Conservation (phyloP, 2,888 invertebrate species). For the Onchidella celtica region DNA sequence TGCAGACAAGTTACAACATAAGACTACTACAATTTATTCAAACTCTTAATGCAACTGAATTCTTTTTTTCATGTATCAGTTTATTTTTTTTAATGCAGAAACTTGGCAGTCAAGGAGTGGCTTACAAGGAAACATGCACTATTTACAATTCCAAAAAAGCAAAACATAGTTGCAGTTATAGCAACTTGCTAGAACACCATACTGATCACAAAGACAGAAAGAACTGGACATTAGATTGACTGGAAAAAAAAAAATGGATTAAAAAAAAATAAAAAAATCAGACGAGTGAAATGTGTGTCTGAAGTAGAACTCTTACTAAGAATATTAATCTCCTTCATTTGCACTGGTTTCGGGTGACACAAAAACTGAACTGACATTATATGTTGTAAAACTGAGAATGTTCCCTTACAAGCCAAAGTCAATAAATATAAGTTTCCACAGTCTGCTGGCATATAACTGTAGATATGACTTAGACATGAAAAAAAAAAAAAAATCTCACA, state of each 20-base stretch:
- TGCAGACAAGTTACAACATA: too few species aligned
- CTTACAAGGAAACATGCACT: slow-evolving; percentile 52
- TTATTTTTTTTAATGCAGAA: slow-evolving; percentile 34
- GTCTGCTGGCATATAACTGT: background rate
- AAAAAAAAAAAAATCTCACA: slow-evolving; percentile 38
- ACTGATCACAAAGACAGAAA: too few species aligned
- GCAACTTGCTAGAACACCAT: slow-evolving; percentile 9
- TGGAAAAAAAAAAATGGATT: too few species aligned
- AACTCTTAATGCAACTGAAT: too few species aligned
- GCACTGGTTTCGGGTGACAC: too few species aligned
- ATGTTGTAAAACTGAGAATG: slow-evolving; percentile 46
- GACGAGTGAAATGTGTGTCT: too few species aligned
- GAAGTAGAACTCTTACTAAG: too few species aligned
- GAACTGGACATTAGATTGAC: too few species aligned
- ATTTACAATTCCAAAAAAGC: slow-evolving; percentile 38
- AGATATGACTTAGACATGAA: slow-evolving; percentile 31
- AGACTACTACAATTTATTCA: too few species aligned
- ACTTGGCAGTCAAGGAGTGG: slow-evolving; percentile 45
- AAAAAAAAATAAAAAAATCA: too few species aligned
- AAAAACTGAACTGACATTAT: too few species aligned
- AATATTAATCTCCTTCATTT: too few species aligned
- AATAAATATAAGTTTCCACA: slow-evolving; percentile 25
- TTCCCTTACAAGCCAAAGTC: slow-evolving; percentile 50
- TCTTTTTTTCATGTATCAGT: slow-evolving; percentile 47
- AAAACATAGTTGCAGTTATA: slow-evolving; percentile 35